Percentiles rank a stretch among this genome's conserved stretches.
Evolutionary conservation across 2,797 vertebrate species (phyloP).

Genomic region (Chaunax sp.): DNA sequence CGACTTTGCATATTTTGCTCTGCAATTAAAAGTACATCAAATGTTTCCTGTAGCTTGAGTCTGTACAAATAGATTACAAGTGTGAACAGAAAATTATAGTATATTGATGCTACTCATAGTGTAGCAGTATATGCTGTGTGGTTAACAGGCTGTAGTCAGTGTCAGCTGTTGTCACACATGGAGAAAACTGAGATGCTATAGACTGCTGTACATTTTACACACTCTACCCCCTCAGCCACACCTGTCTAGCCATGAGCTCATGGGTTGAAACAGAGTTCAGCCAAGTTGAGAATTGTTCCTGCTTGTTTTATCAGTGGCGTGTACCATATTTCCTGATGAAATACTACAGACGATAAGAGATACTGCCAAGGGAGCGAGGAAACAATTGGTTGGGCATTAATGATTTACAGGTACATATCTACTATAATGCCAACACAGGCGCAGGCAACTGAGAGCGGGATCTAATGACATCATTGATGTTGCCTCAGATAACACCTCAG

Average conservation of each 20-base stretch:
- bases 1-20: constrained; percentile 11
- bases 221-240: constrained; percentile 68
- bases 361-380: constrained; percentile 67
- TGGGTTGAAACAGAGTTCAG: constrained; percentile 83
- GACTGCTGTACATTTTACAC: constrained; percentile 46
- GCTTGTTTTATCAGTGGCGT: constrained; percentile 78
- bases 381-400: constrained; percentile 81
- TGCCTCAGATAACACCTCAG: constrained; percentile 79
- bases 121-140: constrained; percentile 22
- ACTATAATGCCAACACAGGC: constrained; percentile 81
- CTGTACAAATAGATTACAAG: neutral
- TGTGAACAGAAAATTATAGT: neutral
- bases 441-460: constrained; percentile 75
- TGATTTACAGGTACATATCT: constrained; percentile 84
- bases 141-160: constrained; percentile 8
- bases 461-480: constrained; percentile 79
- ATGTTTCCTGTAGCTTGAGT: neutral
- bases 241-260: constrained; percentile 77
- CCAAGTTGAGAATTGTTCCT: constrained; percentile 76
- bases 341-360: constrained; percentile 75
- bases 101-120: constrained; percentile 1
- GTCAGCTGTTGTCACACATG: constrained; percentile 28
- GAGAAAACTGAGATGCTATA: constrained; percentile 49
- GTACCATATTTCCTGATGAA: constrained; percentile 82
- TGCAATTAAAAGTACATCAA: neutral